Conservation (phyloP, 1,140 invertebrate genomes). For the Brachionus rubens region DNA sequence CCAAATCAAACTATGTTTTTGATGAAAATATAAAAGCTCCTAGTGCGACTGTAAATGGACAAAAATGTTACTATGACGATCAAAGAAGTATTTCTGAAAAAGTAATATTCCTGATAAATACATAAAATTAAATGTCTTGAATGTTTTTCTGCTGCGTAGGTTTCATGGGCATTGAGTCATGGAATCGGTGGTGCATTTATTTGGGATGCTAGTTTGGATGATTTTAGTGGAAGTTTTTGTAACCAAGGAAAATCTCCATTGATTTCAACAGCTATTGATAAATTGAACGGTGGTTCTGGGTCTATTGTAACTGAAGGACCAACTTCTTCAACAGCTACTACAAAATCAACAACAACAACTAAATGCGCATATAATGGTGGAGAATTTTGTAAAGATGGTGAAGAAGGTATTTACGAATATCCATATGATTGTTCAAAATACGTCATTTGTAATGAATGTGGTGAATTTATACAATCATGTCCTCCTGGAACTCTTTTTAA, state of each 20-base stretch:
- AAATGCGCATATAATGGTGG: constrained; percentile 1
- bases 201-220: constrained; percentile 53
- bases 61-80: constrained; percentile 74
- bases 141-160: constrained; percentile 68
- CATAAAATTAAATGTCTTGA: too few relatives aligned
- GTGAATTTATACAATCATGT: not conserved
- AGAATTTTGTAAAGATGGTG: not conserved
- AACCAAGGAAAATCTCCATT: constrained; percentile 78
- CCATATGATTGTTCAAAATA: constrained; percentile 35
- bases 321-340: too few relatives aligned
- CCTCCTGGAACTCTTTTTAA: not conserved
- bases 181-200: constrained; percentile 55
- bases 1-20: constrained; percentile 49
- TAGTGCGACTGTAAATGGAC: constrained; percentile 28
- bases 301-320: too few relatives aligned
- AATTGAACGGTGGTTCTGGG: constrained; percentile 52
- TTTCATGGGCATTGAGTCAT: constrained; percentile 82
- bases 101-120: not conserved
- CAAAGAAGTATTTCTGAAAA: constrained; percentile 50
- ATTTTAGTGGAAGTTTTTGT: constrained; percentile 65
- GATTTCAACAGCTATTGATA: constrained; percentile 80
- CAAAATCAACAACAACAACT: not conserved
- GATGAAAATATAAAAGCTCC: constrained; percentile 75
- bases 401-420: not conserved
- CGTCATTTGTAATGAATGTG: not conserved